Percentiles rank a stretch among this genome's conserved stretches.
These are phyloP conservation scores for Arenaria interpres DNA, from an alignment of 2,113 vertebrate species.

Conservation along the genomic window DNA sequence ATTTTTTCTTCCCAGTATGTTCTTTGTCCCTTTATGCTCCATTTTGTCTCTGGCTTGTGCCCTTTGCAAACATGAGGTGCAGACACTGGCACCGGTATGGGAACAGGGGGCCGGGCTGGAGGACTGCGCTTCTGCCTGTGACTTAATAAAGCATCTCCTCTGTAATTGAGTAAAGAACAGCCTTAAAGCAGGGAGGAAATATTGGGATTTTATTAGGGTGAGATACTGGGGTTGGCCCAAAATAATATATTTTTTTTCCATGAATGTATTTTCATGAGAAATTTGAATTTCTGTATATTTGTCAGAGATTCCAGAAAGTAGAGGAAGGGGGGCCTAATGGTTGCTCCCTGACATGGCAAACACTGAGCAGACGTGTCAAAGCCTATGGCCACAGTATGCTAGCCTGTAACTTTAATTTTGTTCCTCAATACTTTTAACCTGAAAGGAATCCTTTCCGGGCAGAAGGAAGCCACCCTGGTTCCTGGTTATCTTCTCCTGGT, in stretches of 20 bases:
- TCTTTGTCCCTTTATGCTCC: neutral
- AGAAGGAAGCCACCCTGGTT: neutral
- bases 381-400: accelerated
- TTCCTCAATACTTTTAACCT: neutral
- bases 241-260: accelerated
- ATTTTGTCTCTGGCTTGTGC: neutral
- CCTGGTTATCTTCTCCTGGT: neutral
- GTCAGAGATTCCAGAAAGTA: neutral
- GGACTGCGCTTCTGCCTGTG: neutral
- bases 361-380: accelerated
- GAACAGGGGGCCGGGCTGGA: neutral
- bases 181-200: neutral
- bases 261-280: neutral
- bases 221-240: neutral
- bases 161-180: neutral
- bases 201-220: neutral
- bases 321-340: accelerated
- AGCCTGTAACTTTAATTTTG: neutral
- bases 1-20: neutral
- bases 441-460: neutral
- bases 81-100: neutral
- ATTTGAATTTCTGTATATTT: neutral
- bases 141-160: neutral
- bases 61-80: accelerated
- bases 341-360: accelerated